A percentile compares a stretch with the other conserved stretches of the same genome.
These are phyloP conservation scores for Drosophila quadrilineata DNA, from an alignment of 1,140 invertebrate species.

Conservation along the genomic window DNA sequence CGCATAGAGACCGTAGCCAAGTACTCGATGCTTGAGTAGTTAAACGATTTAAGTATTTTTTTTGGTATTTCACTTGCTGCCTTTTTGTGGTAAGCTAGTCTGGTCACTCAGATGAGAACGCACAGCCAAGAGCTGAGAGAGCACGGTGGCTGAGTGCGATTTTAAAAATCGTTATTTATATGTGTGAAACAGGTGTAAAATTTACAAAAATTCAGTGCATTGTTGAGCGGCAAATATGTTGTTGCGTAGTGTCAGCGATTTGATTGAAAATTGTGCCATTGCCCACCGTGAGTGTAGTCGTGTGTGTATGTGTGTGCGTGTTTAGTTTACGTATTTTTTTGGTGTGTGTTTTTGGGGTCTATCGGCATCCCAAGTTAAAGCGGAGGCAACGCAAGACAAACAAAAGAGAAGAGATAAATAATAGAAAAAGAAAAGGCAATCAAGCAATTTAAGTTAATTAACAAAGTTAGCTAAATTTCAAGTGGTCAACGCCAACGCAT, in stretches of 20 bases:
- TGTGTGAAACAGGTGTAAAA: slow-evolving; percentile 44
- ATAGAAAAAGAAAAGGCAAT: slow-evolving; percentile 29
- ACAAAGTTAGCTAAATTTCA: slow-evolving; percentile 62
- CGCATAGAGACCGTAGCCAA: not conserved
- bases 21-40: slow-evolving; percentile 38
- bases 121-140: slow-evolving; percentile 17
- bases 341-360: slow-evolving; percentile 16
- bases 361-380: slow-evolving; percentile 41
- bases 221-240: slow-evolving; percentile 54
- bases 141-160: slow-evolving; percentile 16
- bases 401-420: too few relatives aligned
- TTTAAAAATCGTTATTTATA: slow-evolving; percentile 37
- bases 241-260: slow-evolving; percentile 26
- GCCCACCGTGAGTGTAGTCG: too few relatives aligned
- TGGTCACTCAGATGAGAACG: slow-evolving; percentile 49
- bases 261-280: slow-evolving; percentile 63
- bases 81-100: not conserved
- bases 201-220: slow-evolving; percentile 19
- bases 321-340: slow-evolving; percentile 53
- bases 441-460: slow-evolving; percentile 74
- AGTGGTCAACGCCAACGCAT: slow-evolving; percentile 20
- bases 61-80: not conserved
- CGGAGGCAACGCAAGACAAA: too few relatives aligned
- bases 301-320: slow-evolving; percentile 47
- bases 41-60: not conserved